phyloP scores from a whole-genome alignment of 1,140 invertebrate species.

The Apolygus lucorum region DNA sequence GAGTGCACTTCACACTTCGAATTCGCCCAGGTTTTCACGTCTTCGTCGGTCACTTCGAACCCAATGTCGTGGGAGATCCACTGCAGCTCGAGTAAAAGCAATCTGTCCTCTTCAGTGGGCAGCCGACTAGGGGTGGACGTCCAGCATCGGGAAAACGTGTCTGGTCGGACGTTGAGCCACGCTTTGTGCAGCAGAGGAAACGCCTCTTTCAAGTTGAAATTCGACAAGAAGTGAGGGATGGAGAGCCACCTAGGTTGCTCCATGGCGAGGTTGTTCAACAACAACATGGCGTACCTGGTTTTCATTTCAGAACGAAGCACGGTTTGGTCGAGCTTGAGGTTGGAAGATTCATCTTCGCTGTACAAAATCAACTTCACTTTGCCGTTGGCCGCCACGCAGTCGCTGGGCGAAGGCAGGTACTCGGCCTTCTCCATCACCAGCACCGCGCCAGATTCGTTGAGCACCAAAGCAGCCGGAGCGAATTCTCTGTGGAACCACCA shows the following conservation, averaged over 20 bases:
- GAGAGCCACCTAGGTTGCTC: slow-evolving; percentile 31
- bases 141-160: slow-evolving; percentile 42
- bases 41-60: slow-evolving; percentile 40
- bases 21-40: slow-evolving; percentile 40
- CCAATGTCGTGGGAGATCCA: slow-evolving; percentile 41
- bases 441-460: slow-evolving; percentile 42
- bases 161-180: slow-evolving; percentile 43
- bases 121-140: slow-evolving; percentile 26
- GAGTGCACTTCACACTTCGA: slow-evolving; percentile 28
- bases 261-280: slow-evolving; percentile 35
- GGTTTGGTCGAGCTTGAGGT: slow-evolving; percentile 37
- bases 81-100: slow-evolving; percentile 39
- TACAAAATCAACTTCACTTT: slow-evolving; percentile 39
- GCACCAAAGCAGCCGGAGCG: slow-evolving; percentile 42
- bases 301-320: slow-evolving; percentile 41
- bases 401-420: slow-evolving; percentile 39
- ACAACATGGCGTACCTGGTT: slow-evolving; percentile 39
- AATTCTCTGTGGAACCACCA: slow-evolving; percentile 49
- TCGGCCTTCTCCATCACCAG: slow-evolving; percentile 41
- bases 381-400: slow-evolving; percentile 41
- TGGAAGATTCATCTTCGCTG: slow-evolving; percentile 33
- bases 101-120: slow-evolving; percentile 35
- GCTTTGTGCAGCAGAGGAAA: slow-evolving; percentile 45
- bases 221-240: slow-evolving; percentile 37
- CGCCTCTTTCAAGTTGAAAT: slow-evolving; percentile 44